Evolutionary conservation across 2,888 invertebrate species (phyloP), one percentile per base, ranked within the genome.

Genomic region (Blastobasis lacticolella): DNA sequence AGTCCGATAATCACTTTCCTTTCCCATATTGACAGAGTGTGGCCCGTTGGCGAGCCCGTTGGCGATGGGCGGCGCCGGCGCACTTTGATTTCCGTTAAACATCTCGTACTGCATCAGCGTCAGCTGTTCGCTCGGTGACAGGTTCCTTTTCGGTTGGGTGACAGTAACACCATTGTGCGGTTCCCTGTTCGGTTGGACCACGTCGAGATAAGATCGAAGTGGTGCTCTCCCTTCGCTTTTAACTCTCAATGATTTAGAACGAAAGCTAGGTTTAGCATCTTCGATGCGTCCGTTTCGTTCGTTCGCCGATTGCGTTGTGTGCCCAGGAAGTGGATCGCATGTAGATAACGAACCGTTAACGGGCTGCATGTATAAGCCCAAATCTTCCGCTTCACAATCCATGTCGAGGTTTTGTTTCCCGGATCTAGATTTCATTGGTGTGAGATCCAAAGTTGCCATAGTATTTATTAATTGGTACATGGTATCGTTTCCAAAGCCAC

Each of bases 1-100:
- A 84, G 84, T 87, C 83, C 86, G 81, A 78, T 73, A 69, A 60
- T 84, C 88, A 84, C 85, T 86, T 81, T 87, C 85, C 70, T 81
- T 83, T 64, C 66, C 72, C 66, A 73, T 67, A 69, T 78, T 73
- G 62, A 69, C 67, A 23, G 23, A 23, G 3, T 23, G 23, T 23
- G 23, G 23, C 23, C 23, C 23, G 57, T 78, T 73, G 60, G 76
- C 74, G 66, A 75, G 77, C 64, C 81, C 84, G 64, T 82, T 81
- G 62, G 60, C 64, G 59, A 74, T 68, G 44, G 72, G 65, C 57
- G 71, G 70, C 52, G 60, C 62, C 48, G 73, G 59, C 59, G 75
- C 69, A 61, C 69, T 77, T 72, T 78, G 78, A 63, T 62, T 81
- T 66, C 75, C 78, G 63, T 78, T 80, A 57, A 73, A 75, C 79